These are phyloP conservation scores for Drosophila tanythrix DNA, from an alignment of 2,888 invertebrate species.

Conservation along the genomic window DNA sequence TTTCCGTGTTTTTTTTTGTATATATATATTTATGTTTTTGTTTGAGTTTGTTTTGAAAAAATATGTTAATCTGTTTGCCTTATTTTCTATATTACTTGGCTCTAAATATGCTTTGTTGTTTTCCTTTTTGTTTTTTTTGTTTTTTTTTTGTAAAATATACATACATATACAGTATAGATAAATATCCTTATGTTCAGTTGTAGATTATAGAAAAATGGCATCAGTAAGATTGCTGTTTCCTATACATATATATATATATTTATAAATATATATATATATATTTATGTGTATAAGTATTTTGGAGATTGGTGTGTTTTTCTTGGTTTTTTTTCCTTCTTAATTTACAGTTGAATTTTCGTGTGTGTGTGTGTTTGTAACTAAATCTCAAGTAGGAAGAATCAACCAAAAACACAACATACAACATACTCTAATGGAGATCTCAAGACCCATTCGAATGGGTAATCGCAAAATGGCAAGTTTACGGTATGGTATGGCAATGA, in stretches of 20 bases:
- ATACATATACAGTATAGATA: constrained; percentile 70
- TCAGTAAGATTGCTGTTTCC: constrained; percentile 38
- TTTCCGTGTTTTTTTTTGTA: not conserved
- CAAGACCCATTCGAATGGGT: constrained; percentile 36
- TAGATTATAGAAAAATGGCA: constrained; percentile 68
- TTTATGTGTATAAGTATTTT: constrained; percentile 41
- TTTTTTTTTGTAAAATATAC: constrained; percentile 75
- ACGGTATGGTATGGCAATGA: constrained; percentile 66
- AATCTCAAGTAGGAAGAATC: constrained; percentile 39
- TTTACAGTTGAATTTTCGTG: constrained; percentile 40
- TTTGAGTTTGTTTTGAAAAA: constrained; percentile 71
- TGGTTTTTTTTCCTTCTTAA: constrained; percentile 40
- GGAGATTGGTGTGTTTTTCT: constrained; percentile 50
- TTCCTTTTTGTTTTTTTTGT: not conserved
- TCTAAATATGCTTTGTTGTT: constrained; percentile 39
- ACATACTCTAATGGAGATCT: constrained; percentile 48
- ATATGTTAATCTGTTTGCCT: constrained; percentile 69
- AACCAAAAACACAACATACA: constrained; percentile 38
- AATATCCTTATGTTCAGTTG: constrained; percentile 65
- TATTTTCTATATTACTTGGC: constrained; percentile 60
- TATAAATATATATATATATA: constrained; percentile 29
- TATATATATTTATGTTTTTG: constrained; percentile 10
- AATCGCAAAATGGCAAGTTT: constrained; percentile 45
- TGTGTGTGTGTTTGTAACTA: constrained; percentile 42
- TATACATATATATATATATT: constrained; percentile 16